These are phyloP conservation scores for Lagocephalus sceleratus DNA, from an alignment of 2,797 vertebrate species.

Conservation along the genomic window DNA sequence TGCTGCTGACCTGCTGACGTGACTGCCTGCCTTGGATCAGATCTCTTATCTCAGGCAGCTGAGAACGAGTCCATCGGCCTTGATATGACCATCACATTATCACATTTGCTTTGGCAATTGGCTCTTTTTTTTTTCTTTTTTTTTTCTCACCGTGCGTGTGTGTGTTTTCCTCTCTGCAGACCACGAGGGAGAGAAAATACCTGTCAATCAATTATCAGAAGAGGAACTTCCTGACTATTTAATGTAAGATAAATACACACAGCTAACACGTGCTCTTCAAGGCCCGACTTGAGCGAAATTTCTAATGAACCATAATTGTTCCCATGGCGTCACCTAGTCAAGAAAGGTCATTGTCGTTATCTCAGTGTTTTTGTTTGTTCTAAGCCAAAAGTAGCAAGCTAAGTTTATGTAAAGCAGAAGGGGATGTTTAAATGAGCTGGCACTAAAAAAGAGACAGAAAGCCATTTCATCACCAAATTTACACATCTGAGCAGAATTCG, in stretches of 20 bases:
- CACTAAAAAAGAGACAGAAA: slow-evolving; percentile 44
- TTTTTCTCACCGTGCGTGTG: slow-evolving; percentile 16
- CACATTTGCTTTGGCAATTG: slow-evolving; percentile 59
- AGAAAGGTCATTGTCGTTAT: slow-evolving; percentile 2
- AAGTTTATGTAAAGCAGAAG: slow-evolving; percentile 40
- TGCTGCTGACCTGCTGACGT: slow-evolving; percentile 51
- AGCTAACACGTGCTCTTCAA: slow-evolving; percentile 1
- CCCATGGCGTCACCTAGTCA: slow-evolving; percentile 1
- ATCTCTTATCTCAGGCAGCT: slow-evolving; percentile 57
- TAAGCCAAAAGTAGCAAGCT: slow-evolving; percentile 3
- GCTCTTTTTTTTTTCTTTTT: slow-evolving; percentile 41
- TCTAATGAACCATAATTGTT: slow-evolving; percentile 6
- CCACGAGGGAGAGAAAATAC: slow-evolving; percentile 67
- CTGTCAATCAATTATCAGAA: slow-evolving; percentile 58
- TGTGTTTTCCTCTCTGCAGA: slow-evolving; percentile 58
- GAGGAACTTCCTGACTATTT: slow-evolving; percentile 81
- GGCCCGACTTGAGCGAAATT: slow-evolving; percentile 9
- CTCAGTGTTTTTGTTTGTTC: slow-evolving; percentile 9
- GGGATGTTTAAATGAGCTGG: slow-evolving; percentile 38
- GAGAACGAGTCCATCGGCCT: slow-evolving; percentile 59
- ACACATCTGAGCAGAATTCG: slow-evolving; percentile 65
- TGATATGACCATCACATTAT: slow-evolving; percentile 51
- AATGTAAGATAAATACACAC: slow-evolving; percentile 73
- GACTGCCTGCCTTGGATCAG: slow-evolving; percentile 42
- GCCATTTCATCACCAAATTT: slow-evolving; percentile 45